Base-by-base conservation (phyloP, 2,888 invertebrate genomes). In the Pseudococcus longispinus region DNA sequence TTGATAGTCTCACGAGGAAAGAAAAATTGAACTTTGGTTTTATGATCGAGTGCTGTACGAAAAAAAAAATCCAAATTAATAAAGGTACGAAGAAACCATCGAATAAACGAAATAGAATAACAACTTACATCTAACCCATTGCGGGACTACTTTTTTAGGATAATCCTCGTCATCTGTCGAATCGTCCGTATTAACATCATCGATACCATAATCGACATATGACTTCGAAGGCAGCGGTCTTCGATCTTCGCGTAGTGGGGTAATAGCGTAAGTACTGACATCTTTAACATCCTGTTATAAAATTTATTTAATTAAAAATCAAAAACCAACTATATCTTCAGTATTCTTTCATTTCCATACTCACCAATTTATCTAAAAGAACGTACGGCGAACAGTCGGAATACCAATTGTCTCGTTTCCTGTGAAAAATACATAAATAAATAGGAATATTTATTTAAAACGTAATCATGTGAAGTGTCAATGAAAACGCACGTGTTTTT, bases 111-210 rank as follows among this genome's bases (percentile, higher is more conserved):
- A n/a, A 1, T 4, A 37, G 8, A 2, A 2, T 4, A 37, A 29
- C 6, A n/a, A 42, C 42, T 42, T 42, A 80, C 77, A 20, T 42
- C 32, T 70, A 13, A 18, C 86, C 86, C 86, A 86, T 6, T 77
- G 15, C n/a, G 86, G 86, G 18, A 86, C 23, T 4, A 44, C 18
- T 32, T 86, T 86, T 20, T 86, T 86, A 3, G 86, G 86, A 32
- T 15, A 2, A 6, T 77, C 55, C 11, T 86, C 86, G 3, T 86
- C 86, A 51, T 86, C 86, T 13, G 86, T 86, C 4, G 86, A 86
- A 32, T 86, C 86, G n/a, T 86, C 86, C 0, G 86, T 86, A 46
- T 80, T 55, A 0, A 86, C 46, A 11, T 86, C 86, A 29, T 86
- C 86, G 55, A 86, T 86, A 13, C 86, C 86, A 29, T 86, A 86